Base-by-base conservation (phyloP, 2,113 vertebrate species). In the Talpa occidentalis region DNA sequence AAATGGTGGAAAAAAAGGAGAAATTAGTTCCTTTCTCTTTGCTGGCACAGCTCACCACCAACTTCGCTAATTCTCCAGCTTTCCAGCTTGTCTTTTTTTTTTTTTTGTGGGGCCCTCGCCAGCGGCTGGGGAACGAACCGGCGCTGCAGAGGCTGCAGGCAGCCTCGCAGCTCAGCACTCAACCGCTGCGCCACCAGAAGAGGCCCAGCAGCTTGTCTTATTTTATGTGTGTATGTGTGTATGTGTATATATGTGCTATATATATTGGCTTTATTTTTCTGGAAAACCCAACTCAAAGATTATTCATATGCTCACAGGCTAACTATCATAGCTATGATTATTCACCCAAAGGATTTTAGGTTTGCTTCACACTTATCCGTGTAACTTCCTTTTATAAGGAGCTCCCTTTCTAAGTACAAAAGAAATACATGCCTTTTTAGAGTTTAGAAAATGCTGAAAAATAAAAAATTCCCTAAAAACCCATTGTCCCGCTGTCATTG, bases 401-500 rank as follows among this genome's bases (percentile, higher is more conserved):
- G 14, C 35, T 92, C n/a, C 62, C 11, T 77, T 86, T 42, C 26
- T 28, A 5, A 84, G n/a, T 52, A 44, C 28, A 78, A 93, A 72
- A 90, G 70, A 52, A 56, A 81, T 52, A 66, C 22, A 30, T 49
- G 16, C 22, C 66, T 83, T 78, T 24, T 60, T 21, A 56, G 42
- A 10, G 54, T 73, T 66, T 88, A 16, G 24, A 93, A 82, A 73
- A 42, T 60, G 24, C 32, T 73, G 49, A 84, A 93, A 72, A 79
- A 37, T 44, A 59, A 37, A 82, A 94, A 78, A 88, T 73, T 91
- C 66, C 77, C 78, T 80, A 85, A 88, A 91, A 80, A 76, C 35
- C 67, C 49, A 84, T 54, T 35, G 7, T 21, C 22, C 37, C 9
- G 30, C 22, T 14, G n/a, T 35, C 12, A 49, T 0, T n/a, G 62